Evolutionary conservation across 2,113 vertebrate species (phyloP), one percentile per base, ranked within the genome.

Genomic region (Phyllostomus hastatus): DNA sequence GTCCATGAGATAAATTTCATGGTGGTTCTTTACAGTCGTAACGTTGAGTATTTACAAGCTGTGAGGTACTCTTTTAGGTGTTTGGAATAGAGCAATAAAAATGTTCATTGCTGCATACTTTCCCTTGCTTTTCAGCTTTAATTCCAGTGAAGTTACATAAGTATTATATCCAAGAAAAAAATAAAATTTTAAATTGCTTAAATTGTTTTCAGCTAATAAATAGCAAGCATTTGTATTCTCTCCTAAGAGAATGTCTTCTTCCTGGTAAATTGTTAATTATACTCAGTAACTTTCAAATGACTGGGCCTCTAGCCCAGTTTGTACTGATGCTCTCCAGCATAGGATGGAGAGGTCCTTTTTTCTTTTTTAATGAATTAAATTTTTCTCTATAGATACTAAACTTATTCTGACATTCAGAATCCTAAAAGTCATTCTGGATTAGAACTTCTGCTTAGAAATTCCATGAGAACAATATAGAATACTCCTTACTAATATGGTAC

Each of bases 311-410:
- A 82, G 96, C 92, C 88, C 92, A 98, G 97, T 22, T 84, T 90
- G 20, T 90, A 98, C 3, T 96, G 97, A 90, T 97, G 96, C 91
- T 89, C 75, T 83, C 76, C 57, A 94, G 46, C 80, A 57, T 78
- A 89, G 95, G 46, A 96, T 85, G 66, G 52, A 94, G 78, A 95
- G 14, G 28, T 96, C 96, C 89, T 97, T 94, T 96, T 48, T 75
- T 95, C 94, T 87, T 95, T 76, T 90, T 46, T 43, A 38, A 95
- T 69, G 96, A 97, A 98, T 98, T 97, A 98, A 80, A 70, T 94
- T 95, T 95, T 97, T 81, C 85, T 97, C 90, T 91, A 7, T 79
- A 94, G 3, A 41, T 96, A 92, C 69, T 8, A 6, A 97, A 87
- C 15, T 85, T 41, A 81, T 82, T 97, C 96, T 95, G 91, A 97